A percentile compares a stretch with the other conserved stretches of the same genome.
Conservation (phyloP, 2,888 invertebrate species). For the Smittia aterrima region DNA sequence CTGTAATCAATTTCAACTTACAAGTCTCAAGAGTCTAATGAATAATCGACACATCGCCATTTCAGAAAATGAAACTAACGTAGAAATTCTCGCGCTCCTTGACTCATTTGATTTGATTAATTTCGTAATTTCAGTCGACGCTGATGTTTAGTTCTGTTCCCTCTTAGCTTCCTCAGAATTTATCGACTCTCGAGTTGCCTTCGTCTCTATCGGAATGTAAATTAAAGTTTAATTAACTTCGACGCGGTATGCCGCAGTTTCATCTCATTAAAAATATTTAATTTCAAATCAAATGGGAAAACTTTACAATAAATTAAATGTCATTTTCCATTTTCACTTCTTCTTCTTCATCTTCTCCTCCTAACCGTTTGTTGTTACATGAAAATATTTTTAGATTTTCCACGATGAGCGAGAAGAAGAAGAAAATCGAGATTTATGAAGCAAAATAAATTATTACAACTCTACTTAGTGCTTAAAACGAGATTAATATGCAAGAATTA, state of each 20-base stretch:
- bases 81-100: background rate
- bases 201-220: background rate
- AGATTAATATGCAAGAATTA: slow-evolving; percentile 33
- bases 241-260: slow-evolving; percentile 21
- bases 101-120: slow-evolving; percentile 17
- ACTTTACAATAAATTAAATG: slow-evolving; percentile 23
- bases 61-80: background rate
- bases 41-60: no score
- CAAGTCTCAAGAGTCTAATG: no score
- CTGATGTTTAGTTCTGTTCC: no score
- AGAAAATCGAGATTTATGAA: slow-evolving; percentile 20
- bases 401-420: background rate
- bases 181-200: background rate
- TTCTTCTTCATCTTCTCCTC: background rate
- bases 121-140: background rate
- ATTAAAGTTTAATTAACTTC: slow-evolving; percentile 12
- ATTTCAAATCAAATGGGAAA: slow-evolving; percentile 15
- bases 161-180: no score
- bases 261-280: slow-evolving; percentile 25
- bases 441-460: slow-evolving; percentile 22
- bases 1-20: background rate
- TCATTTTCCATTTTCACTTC: slow-evolving; percentile 18
- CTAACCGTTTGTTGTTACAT: background rate
- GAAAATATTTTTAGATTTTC: background rate
- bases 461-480: slow-evolving; percentile 15